phyloP scores from a whole-genome alignment of 2,113 vertebrate genomes.

The Myiozetetes cayanensis region DNA sequence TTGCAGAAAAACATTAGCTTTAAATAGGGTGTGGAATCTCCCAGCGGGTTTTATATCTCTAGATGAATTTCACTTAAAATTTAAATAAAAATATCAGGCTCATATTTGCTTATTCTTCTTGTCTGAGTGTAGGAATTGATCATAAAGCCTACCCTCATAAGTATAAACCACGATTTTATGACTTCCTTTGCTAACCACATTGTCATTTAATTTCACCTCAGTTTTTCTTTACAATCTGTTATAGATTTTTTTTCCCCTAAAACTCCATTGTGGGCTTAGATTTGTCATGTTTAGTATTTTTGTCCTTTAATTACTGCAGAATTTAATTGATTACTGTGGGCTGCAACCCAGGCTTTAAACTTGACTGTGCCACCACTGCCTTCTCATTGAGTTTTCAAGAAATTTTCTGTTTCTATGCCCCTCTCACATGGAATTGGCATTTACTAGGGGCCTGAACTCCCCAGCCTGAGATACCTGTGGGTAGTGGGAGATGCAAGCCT shows the following conservation, averaged over 20 bases:
- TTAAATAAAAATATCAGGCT: not conserved
- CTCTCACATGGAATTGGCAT: rapidly evolving
- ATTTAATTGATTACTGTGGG: rapidly evolving
- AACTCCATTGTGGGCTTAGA: not conserved
- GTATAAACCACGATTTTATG: not conserved
- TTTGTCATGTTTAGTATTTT: rapidly evolving
- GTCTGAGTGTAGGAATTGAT: not conserved
- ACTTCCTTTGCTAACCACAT: not conserved
- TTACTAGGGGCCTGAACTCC: rapidly evolving
- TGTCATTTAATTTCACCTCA: not conserved
- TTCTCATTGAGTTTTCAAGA: rapidly evolving
- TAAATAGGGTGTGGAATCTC: not conserved
- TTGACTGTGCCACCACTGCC: too few species aligned
- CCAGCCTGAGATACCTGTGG: too few species aligned
- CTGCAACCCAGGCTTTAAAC: not conserved
- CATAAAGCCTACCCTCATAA: not conserved
- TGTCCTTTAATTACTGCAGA: not conserved
- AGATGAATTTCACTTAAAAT: not conserved
- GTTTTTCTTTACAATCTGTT: not conserved
- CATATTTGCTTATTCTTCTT: not conserved
- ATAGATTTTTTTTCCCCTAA: not conserved
- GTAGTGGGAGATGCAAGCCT: rapidly evolving
- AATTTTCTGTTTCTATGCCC: not conserved
- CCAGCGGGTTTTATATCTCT: not conserved
- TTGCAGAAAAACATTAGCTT: not conserved